Conservation (phyloP, 1,140 invertebrate species). For the Micrasema minimum region DNA sequence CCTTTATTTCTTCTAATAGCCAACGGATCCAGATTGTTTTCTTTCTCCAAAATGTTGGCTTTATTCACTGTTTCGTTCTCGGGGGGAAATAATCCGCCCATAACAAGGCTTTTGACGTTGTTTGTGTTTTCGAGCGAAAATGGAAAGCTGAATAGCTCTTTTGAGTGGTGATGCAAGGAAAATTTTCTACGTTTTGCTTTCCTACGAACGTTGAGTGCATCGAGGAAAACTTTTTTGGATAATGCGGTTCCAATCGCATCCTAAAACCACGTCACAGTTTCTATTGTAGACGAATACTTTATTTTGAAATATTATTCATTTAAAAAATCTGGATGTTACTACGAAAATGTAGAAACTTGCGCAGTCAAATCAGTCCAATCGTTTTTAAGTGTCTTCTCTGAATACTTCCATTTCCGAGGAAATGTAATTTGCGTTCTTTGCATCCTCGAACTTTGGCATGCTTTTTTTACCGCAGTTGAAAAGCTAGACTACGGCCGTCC, state of each 20-base stretch:
- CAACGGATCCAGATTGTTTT: slow-evolving; percentile 39
- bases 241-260: too few relatives aligned
- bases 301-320: too few relatives aligned
- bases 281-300: too few relatives aligned
- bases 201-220: too few relatives aligned
- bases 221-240: too few relatives aligned
- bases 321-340: too few relatives aligned
- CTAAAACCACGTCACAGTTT: background rate
- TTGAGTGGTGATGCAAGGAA: slow-evolving; percentile 24
- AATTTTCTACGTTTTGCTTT: background rate
- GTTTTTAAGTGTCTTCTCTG: too few relatives aligned
- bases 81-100: slow-evolving; percentile 41
- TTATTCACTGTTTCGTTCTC: slow-evolving; percentile 36
- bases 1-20: slow-evolving; percentile 50
- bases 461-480: slow-evolving; percentile 8
- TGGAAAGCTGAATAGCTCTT: slow-evolving; percentile 40
- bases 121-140: slow-evolving; percentile 38
- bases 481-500: slow-evolving; percentile 13
- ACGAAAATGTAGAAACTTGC: too few relatives aligned
- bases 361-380: too few relatives aligned
- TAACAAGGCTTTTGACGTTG: slow-evolving; percentile 44
- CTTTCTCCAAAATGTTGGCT: slow-evolving; percentile 35
- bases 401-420: background rate
- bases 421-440: background rate
- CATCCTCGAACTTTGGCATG: background rate